A percentile compares a stretch with the other conserved stretches of the same genome.
These are phyloP conservation scores for Antheraea yamamai DNA, from an alignment of 2,888 invertebrate species.

Conservation along the genomic window DNA sequence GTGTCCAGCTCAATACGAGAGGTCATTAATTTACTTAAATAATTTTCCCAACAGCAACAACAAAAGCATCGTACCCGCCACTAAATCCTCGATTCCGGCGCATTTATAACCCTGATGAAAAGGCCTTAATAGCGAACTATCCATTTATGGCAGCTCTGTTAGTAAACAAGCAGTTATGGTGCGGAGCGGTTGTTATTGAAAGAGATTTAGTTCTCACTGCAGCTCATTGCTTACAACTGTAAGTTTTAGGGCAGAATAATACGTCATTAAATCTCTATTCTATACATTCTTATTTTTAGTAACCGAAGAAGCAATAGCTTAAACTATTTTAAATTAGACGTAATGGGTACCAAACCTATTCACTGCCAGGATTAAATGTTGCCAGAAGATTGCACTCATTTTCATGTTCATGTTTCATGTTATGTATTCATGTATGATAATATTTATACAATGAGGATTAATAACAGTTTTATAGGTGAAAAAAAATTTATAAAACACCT, in stretches of 20 bases:
- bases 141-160: slow-evolving; percentile 69
- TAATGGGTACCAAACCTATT: no score
- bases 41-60: slow-evolving; percentile 23
- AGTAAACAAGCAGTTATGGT: slow-evolving; percentile 69
- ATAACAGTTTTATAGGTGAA: no score
- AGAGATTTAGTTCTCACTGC: slow-evolving; percentile 63
- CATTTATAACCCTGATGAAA: slow-evolving; percentile 69
- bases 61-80: slow-evolving; percentile 38
- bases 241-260: slow-evolving; percentile 31
- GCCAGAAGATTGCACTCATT: no score
- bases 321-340: no score
- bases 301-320: no score
- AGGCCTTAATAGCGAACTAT: slow-evolving; percentile 51
- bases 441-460: no score
- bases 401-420: no score
- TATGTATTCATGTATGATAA: no score
- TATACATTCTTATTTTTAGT: no score
- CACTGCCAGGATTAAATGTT: no score
- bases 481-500: no score
- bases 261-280: no score
- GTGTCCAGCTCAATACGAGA: background rate
- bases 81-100: slow-evolving; percentile 61
- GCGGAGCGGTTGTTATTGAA: slow-evolving; percentile 63
- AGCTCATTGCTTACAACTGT: slow-evolving; percentile 74
- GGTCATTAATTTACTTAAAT: background rate